phyloP scores from a whole-genome alignment of 35 echinoderm and acorn worm genomes.

The Ophiothrix spiculata region DNA sequence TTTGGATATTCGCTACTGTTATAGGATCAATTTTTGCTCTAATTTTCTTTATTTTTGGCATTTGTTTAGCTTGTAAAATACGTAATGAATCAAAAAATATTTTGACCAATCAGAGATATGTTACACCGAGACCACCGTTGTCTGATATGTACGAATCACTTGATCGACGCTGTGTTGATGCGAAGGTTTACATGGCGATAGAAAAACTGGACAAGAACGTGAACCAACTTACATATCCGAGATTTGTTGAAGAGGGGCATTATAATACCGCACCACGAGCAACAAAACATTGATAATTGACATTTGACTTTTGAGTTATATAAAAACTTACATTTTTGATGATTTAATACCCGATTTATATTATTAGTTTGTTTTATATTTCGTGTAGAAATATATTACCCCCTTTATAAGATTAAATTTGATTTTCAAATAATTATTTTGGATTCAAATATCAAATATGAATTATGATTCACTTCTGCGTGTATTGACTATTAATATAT shows the following conservation, averaged over 20 bases:
- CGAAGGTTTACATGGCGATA: neutral
- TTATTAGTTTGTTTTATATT: too few relatives aligned
- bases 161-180: neutral
- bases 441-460: too few relatives aligned
- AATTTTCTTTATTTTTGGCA: neutral
- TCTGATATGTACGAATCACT: constrained; percentile 2
- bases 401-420: too few relatives aligned
- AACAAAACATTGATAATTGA: neutral
- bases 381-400: too few relatives aligned
- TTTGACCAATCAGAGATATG: neutral
- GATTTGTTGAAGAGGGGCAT: neutral
- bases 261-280: neutral
- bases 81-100: neutral
- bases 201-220: neutral
- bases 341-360: too few relatives aligned
- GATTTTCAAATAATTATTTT: too few relatives aligned
- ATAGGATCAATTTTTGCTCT: neutral
- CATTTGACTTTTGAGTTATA: too few relatives aligned
- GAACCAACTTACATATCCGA: neutral
- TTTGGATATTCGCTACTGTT: neutral
- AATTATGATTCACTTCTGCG: too few relatives aligned
- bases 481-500: too few relatives aligned
- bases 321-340: too few relatives aligned
- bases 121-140: neutral
- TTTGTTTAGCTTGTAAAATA: neutral